phyloP scores from a whole-genome alignment of 2,113 vertebrate species.

The Chascanopsetta lugubris region DNA sequence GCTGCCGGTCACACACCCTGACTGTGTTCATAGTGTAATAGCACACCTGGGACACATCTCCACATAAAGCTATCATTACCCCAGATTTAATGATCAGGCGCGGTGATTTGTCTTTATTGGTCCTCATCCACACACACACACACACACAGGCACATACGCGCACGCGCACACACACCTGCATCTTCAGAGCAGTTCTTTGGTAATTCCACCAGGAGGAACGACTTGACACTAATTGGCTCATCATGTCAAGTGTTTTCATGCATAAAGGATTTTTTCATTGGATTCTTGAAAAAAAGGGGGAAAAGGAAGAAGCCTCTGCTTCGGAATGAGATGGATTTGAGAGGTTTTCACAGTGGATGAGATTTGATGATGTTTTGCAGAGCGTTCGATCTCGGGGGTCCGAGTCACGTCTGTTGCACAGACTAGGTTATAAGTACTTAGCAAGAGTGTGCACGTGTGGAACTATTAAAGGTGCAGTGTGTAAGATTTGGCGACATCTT shows the following conservation, averaged over 20 bases:
- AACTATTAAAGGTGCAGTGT: no score
- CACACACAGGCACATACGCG: slow-evolving; percentile 22
- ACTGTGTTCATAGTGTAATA: slow-evolving; percentile 54
- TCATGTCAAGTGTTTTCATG: slow-evolving; percentile 64
- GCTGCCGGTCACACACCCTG: slow-evolving; percentile 44
- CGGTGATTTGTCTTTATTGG: slow-evolving; percentile 69
- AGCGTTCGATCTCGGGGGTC: slow-evolving; percentile 6
- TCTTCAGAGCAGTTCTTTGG: slow-evolving; percentile 54
- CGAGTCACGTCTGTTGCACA: not conserved
- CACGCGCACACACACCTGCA: slow-evolving; percentile 65
- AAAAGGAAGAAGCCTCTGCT: slow-evolving; percentile 27
- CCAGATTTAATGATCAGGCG: slow-evolving; percentile 66
- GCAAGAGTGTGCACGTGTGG: no score
- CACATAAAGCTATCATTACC: slow-evolving; percentile 67
- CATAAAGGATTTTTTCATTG: slow-evolving; percentile 36
- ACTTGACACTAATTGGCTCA: slow-evolving; percentile 74
- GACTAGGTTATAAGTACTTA: no score
- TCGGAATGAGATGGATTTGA: slow-evolving; percentile 43
- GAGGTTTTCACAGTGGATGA: slow-evolving; percentile 33
- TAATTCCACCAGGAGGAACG: slow-evolving; percentile 62
- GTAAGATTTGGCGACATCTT: no score
- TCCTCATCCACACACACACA: slow-evolving; percentile 60
- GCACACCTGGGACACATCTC: slow-evolving; percentile 62
- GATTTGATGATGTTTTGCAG: slow-evolving; percentile 40
- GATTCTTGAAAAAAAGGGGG: slow-evolving; percentile 50